These are phyloP conservation scores for Chlorospingus semifuscus DNA, from an alignment of 2,797 vertebrate species.

Conservation along the genomic window DNA sequence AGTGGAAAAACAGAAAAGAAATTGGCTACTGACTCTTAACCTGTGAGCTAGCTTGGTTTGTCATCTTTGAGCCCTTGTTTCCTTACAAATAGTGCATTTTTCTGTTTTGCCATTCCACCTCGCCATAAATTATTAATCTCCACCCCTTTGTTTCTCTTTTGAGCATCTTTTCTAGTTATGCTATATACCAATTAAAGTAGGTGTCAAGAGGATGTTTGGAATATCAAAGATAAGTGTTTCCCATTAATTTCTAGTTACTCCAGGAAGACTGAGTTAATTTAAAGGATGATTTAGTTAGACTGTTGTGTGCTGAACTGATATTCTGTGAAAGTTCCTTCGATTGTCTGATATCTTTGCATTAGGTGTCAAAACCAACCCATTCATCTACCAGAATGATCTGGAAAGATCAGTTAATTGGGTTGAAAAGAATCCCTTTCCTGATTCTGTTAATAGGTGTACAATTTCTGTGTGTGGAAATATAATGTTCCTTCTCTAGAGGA, in stretches of 20 bases:
- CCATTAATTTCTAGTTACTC: not conserved
- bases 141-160: not conserved
- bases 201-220: not conserved
- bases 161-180: not conserved
- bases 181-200: not conserved
- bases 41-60: not conserved
- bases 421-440: not conserved
- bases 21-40: not conserved
- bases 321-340: not conserved
- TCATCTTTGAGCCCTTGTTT: not conserved
- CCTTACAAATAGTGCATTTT: not conserved
- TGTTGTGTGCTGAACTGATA: not conserved
- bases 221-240: not conserved
- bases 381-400: not conserved
- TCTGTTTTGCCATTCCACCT: not conserved
- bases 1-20: not conserved
- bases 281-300: not conserved
- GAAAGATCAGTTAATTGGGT: not conserved
- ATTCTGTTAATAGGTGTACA: not conserved
- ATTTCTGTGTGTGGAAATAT: not conserved
- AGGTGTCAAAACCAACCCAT: not conserved
- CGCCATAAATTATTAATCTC: not conserved
- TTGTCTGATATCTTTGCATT: not conserved
- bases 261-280: not conserved
- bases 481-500: not conserved